phyloP scores from a whole-genome alignment of 2,888 invertebrate genomes.

The Melanargia galathea region DNA sequence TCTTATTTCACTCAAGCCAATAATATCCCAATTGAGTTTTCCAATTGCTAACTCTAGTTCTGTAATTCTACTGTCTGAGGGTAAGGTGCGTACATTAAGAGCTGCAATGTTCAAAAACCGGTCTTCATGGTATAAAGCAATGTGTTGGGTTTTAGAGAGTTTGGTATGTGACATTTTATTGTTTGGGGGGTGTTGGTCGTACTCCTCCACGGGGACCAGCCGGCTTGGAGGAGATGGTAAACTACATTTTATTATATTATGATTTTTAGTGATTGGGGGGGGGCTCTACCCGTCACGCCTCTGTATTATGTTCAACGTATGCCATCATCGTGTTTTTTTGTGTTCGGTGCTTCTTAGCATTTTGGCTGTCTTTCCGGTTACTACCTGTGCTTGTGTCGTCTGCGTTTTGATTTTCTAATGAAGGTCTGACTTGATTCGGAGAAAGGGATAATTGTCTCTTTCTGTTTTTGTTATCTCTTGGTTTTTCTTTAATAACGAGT shows the following conservation, averaged over 20 bases:
- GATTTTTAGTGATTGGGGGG: not conserved
- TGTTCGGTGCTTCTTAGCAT: not conserved
- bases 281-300: not conserved
- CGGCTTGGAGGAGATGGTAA: no score
- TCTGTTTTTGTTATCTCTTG: no score
- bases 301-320: not conserved
- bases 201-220: not conserved
- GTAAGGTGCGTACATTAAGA: no score
- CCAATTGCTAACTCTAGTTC: no score
- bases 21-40: no score
- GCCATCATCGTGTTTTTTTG: not conserved
- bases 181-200: not conserved
- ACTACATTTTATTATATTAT: not conserved
- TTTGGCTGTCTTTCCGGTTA: not conserved
- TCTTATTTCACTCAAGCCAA: no score
- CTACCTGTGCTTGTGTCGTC: slow-evolving; percentile 1
- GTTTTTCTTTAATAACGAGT: no score
- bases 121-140: no score
- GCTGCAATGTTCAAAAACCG: no score
- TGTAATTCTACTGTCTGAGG: no score
- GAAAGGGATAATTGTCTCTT: not conserved
- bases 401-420: no score
- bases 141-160: not conserved
- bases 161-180: not conserved
- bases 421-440: no score